A percentile compares a stretch with the other conserved stretches of the same genome.
Evolutionary conservation across 2,888 invertebrate genomes (phyloP).

Genomic region (Nomada lathburiana): DNA sequence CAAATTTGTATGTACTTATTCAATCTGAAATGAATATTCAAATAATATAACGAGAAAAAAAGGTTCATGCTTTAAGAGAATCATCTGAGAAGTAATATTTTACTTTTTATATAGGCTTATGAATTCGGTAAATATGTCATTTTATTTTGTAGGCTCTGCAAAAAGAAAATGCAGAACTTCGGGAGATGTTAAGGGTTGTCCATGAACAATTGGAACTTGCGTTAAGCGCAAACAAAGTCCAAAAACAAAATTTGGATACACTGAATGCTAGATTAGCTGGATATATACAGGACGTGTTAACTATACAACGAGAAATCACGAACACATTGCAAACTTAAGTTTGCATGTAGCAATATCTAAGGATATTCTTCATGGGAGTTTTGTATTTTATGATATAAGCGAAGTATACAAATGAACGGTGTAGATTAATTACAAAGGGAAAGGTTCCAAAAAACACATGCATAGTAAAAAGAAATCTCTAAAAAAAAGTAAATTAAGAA

Average conservation of each 20-base stretch:
- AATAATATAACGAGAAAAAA: not conserved
- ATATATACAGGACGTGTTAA: conserved; percentile 91
- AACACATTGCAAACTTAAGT: conserved; percentile 92
- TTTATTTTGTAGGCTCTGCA: conserved; percentile 85
- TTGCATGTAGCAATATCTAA: conserved; percentile 59
- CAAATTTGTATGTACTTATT: not conserved
- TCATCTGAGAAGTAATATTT: not conserved
- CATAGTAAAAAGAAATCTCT: conserved; percentile 43
- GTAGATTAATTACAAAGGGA: conserved; percentile 71
- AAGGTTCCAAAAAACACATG: conserved; percentile 70
- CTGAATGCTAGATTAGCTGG: conserved; percentile 93
- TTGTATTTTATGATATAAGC: conserved; percentile 74
- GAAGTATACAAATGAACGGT: conserved; percentile 71
- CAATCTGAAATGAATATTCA: not conserved
- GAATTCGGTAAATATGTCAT: conserved; percentile 31
- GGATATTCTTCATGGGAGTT: conserved; percentile 76
- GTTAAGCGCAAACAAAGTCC: conserved; percentile 92
- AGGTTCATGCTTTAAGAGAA: too few relatives aligned
- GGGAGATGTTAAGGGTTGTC: conserved; percentile 89
- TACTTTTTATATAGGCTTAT: conserved; percentile 14
- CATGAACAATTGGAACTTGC: conserved; percentile 93
- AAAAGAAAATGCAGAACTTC: conserved; percentile 88
- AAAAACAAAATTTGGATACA: conserved; percentile 92
- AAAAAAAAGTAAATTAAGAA: conserved; percentile 52
- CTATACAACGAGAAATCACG: conserved; percentile 93